Conservation (phyloP, 2,888 invertebrate genomes). For the Agonopterix heracliana region DNA sequence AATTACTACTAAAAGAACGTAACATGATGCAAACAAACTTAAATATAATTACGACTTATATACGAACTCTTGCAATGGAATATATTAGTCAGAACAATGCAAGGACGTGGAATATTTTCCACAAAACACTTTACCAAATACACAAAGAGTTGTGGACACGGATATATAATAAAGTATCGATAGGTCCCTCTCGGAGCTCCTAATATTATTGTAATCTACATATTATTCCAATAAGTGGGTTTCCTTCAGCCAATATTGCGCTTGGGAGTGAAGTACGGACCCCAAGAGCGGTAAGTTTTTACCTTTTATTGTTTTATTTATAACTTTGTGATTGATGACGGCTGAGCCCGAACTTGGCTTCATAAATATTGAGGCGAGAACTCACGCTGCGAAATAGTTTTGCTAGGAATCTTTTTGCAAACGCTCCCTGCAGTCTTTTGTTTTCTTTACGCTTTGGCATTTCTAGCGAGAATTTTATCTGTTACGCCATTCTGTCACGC, state of each 20-base stretch:
- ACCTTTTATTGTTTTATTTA: slow-evolving; percentile 77
- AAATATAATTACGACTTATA: no score
- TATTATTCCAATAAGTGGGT: slow-evolving; percentile 75
- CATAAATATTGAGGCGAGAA: slow-evolving; percentile 70
- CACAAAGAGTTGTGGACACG: slow-evolving; percentile 43
- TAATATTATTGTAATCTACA: slow-evolving; percentile 72
- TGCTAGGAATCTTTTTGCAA: slow-evolving; percentile 19
- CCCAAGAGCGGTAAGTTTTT: slow-evolving; percentile 68
- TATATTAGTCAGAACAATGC: no score
- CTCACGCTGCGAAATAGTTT: slow-evolving; percentile 62
- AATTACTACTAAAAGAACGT: no score
- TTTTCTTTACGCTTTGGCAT: not conserved
- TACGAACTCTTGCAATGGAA: no score
- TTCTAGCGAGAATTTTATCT: no score
- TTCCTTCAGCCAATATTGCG: slow-evolving; percentile 63
- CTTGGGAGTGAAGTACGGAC: slow-evolving; percentile 44
- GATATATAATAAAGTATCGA: slow-evolving; percentile 48
- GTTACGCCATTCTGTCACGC: no score
- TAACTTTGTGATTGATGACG: slow-evolving; percentile 76
- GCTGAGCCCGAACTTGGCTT: slow-evolving; percentile 57
- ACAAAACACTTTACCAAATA: not conserved
- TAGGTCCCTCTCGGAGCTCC: slow-evolving; percentile 52
- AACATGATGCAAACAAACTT: no score
- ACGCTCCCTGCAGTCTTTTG: slow-evolving; percentile 1
- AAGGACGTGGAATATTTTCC: not conserved